A percentile compares a stretch with the other conserved stretches of the same genome.
phyloP scores from a whole-genome alignment of 2,797 vertebrate genomes.

The Aulostomus chinensis region DNA sequence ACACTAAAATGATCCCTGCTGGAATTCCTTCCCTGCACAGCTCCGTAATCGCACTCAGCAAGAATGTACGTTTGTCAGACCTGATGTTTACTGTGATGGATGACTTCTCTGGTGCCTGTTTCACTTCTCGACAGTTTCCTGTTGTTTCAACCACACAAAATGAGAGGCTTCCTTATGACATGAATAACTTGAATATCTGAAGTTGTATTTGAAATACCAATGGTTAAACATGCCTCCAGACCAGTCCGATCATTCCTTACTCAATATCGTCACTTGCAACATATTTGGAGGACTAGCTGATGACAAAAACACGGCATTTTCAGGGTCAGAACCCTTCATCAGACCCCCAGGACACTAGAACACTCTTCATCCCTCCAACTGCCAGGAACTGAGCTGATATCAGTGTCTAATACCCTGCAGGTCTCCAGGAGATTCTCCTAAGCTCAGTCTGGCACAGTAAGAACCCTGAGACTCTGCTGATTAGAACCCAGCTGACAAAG shows the following conservation, averaged over 20 bases:
- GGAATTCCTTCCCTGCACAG: conserved; percentile 19
- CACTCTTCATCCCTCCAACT: too few species aligned
- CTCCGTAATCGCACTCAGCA: conserved; percentile 17
- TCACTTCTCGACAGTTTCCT: conserved; percentile 1
- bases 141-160: conserved; percentile 11
- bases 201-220: too few species aligned
- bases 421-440: conserved; percentile 30
- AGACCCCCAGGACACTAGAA: too few species aligned
- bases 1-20: neutral
- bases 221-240: too few species aligned
- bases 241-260: too few species aligned
- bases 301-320: too few species aligned
- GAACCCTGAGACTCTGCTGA: conserved; percentile 21
- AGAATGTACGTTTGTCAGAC: conserved; percentile 13
- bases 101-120: conserved; percentile 6
- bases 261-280: too few species aligned
- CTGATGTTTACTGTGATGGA: conserved; percentile 14
- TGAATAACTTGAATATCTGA: too few species aligned
- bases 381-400: conserved; percentile 27
- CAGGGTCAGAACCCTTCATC: too few species aligned
- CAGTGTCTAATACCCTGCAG: conserved; percentile 33
- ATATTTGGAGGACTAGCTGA: too few species aligned
- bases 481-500: conserved; percentile 1
- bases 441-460: conserved; percentile 44
- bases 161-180: conserved; percentile 15